Conservation (phyloP, 2,888 invertebrate species). For the Taenaris catops region DNA sequence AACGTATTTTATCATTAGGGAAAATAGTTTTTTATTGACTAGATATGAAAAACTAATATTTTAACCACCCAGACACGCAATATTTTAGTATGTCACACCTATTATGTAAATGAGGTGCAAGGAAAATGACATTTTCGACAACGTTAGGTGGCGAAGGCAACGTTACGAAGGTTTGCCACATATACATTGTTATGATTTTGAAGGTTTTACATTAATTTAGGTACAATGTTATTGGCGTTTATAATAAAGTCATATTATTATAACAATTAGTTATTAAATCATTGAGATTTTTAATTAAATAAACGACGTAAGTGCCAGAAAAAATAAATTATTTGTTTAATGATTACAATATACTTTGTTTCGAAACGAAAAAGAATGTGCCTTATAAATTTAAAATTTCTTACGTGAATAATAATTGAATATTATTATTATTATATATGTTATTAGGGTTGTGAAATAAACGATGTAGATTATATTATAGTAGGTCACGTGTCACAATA, state of each 20-base stretch:
- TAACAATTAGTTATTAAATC: slow-evolving; percentile 9
- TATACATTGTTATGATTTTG: slow-evolving; percentile 12
- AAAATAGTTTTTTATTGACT: no score
- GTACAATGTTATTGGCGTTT: slow-evolving; percentile 15
- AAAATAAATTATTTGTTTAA: slow-evolving; percentile 17
- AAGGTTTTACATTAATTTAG: slow-evolving; percentile 8
- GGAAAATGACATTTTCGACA: no score
- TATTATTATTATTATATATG: slow-evolving; percentile 4
- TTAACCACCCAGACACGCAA: no score
- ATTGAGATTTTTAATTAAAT: slow-evolving; percentile 16
- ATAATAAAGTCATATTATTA: slow-evolving; percentile 18
- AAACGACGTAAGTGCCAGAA: slow-evolving; percentile 21
- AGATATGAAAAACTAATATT: no score
- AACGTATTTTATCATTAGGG: no score
- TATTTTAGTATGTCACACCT: no score
- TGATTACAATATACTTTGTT: neutral
- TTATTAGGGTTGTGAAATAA: slow-evolving; percentile 51
- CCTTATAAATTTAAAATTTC: slow-evolving; percentile 23
- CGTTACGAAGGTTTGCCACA: no score
- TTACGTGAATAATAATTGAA: slow-evolving; percentile 19
- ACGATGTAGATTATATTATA: slow-evolving; percentile 27
- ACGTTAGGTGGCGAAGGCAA: no score
- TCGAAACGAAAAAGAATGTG: slow-evolving; percentile 21
- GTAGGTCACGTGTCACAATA: slow-evolving; percentile 34
- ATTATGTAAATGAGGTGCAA: no score